A percentile compares a stretch with the other conserved stretches of the same genome.
Conservation (phyloP, 2,797 vertebrate species). For the Acanthornis magna region DNA sequence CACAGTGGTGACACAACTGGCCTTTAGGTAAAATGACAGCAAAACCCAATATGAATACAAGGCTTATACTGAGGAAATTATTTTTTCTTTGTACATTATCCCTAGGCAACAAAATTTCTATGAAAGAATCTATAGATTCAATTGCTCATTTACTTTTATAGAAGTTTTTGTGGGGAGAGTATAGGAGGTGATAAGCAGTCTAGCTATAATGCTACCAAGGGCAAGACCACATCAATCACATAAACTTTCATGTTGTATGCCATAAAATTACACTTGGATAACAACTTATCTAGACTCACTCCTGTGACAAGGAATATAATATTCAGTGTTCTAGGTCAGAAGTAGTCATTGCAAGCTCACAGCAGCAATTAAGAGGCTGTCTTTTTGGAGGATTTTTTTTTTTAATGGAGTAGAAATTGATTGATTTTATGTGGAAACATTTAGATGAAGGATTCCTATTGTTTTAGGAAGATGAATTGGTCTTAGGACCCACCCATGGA, state of each 20-base stretch:
- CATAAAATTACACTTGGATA: background rate
- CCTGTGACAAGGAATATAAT: background rate
- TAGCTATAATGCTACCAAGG: background rate
- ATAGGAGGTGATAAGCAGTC: background rate
- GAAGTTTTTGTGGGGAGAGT: background rate
- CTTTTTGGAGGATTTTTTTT: background rate
- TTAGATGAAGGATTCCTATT: background rate
- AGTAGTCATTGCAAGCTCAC: background rate
- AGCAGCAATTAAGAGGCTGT: background rate
- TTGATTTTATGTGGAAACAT: accelerated
- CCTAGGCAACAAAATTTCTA: background rate
- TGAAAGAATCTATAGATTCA: background rate
- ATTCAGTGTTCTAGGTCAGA: background rate
- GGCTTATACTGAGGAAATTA: background rate
- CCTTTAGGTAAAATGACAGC: background rate
- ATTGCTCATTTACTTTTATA: background rate
- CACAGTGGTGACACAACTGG: accelerated
- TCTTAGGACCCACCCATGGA: background rate
- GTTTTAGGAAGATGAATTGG: background rate
- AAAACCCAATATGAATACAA: background rate
- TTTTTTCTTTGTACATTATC: background rate
- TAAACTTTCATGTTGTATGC: background rate
- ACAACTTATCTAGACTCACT: background rate
- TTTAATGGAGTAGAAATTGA: background rate
- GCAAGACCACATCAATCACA: background rate